These are phyloP conservation scores for Drosophila hamatofila DNA, from an alignment of 2,888 invertebrate species.

Conservation along the genomic window DNA sequence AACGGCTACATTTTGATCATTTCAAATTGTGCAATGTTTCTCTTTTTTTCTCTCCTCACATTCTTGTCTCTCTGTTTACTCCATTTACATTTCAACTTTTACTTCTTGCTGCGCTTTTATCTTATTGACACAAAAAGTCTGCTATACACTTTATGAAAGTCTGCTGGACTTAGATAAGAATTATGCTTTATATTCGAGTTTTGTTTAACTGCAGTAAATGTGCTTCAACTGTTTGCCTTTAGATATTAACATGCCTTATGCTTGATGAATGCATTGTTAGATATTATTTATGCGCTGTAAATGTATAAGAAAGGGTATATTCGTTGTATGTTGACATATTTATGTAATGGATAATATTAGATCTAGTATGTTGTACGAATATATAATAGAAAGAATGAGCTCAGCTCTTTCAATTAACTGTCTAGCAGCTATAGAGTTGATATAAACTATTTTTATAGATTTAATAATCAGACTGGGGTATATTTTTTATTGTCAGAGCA, in stretches of 20 bases:
- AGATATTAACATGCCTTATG: conserved; percentile 41
- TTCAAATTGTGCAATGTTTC: conserved; percentile 21
- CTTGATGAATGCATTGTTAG: conserved; percentile 29
- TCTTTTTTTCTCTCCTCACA: conserved; percentile 1
- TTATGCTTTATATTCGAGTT: conserved; percentile 47
- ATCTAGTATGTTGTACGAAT: neutral
- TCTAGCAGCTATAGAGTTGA: too few species aligned
- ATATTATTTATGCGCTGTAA: conserved; percentile 10
- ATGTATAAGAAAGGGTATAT: neutral
- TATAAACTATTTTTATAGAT: too few species aligned
- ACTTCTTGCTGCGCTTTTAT: conserved; percentile 26
- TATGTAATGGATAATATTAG: neutral
- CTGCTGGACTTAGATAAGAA: conserved; percentile 37
- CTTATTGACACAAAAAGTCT: conserved; percentile 57
- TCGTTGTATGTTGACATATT: neutral
- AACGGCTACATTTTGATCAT: conserved; percentile 6
- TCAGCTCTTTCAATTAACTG: neutral
- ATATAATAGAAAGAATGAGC: neutral
- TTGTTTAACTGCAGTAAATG: conserved; percentile 35
- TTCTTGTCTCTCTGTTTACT: conserved; percentile 8
- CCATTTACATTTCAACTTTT: conserved; percentile 32
- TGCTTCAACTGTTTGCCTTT: conserved; percentile 41
- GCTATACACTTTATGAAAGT: conserved; percentile 8
- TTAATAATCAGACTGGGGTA: too few species aligned
- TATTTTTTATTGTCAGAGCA: too few species aligned